phyloP scores from a whole-genome alignment of 2,113 vertebrate species.

The Chaetodon auriga region DNA sequence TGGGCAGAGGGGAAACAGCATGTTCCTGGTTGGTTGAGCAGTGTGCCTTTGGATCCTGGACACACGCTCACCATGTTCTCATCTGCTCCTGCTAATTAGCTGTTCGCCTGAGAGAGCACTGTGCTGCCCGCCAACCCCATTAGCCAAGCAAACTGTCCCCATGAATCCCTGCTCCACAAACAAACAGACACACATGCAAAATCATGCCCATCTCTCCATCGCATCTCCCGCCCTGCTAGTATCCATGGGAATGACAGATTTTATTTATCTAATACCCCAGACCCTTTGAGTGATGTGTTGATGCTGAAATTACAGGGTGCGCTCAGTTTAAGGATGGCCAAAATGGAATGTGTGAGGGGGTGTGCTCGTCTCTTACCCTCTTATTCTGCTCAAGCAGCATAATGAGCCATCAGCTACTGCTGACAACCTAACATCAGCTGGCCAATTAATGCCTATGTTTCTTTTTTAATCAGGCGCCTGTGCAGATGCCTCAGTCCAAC shows the following conservation, averaged over 20 bases:
- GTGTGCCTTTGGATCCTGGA: slow-evolving; percentile 58
- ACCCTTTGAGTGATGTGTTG: slow-evolving; percentile 68
- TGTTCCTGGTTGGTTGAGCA: slow-evolving; percentile 65
- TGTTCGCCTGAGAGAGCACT: slow-evolving; percentile 72
- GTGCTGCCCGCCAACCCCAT: slow-evolving; percentile 74
- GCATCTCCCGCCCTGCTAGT: slow-evolving; percentile 30
- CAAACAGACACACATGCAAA: slow-evolving; percentile 64
- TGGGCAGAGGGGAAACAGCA: slow-evolving; percentile 44
- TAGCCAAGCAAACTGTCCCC: slow-evolving; percentile 78
- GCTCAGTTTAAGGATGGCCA: slow-evolving; percentile 57
- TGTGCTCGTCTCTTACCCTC: slow-evolving; percentile 57
- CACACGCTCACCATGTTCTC: slow-evolving; percentile 72
- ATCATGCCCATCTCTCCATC: slow-evolving; percentile 45
- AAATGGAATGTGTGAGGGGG: slow-evolving; percentile 57
- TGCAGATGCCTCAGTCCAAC: slow-evolving; percentile 72
- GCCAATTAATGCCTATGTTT: slow-evolving; percentile 78
- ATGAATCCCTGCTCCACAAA: slow-evolving; percentile 71
- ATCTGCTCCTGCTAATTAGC: slow-evolving; percentile 81
- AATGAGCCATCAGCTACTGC: slow-evolving; percentile 77
- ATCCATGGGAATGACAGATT: slow-evolving; percentile 62
- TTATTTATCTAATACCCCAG: slow-evolving; percentile 65
- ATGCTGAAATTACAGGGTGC: slow-evolving; percentile 71
- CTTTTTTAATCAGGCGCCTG: slow-evolving; percentile 78
- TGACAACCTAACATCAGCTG: slow-evolving; percentile 80
- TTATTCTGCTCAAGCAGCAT: slow-evolving; percentile 68